Evolutionary conservation across 2,113 vertebrate genomes (phyloP).

Genomic region (Ophthalmotilapia sp.): DNA sequence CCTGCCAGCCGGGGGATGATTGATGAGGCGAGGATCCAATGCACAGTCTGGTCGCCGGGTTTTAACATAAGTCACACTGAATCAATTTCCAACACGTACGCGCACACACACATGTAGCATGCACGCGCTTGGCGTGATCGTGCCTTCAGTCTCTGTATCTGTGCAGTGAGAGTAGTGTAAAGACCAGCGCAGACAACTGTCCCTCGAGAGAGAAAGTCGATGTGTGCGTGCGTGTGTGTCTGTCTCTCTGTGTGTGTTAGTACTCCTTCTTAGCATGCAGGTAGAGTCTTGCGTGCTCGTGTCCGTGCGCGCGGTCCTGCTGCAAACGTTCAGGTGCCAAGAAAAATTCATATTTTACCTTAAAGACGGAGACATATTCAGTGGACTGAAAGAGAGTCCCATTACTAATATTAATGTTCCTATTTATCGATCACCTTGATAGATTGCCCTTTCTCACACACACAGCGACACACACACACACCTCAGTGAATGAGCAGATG

Average conservation of each 20-base stretch:
- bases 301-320: neutral
- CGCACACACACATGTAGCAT: neutral
- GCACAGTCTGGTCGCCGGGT: slow-evolving; percentile 32
- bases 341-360: slow-evolving; percentile 36
- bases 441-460: slow-evolving; percentile 12
- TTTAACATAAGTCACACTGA: slow-evolving; percentile 49
- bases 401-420: slow-evolving; percentile 56
- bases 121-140: neutral
- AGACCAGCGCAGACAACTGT: neutral
- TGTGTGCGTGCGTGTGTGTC: neutral
- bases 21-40: slow-evolving; percentile 49
- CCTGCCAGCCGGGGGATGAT: slow-evolving; percentile 53
- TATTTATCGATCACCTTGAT: slow-evolving; percentile 58
- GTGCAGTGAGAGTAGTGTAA: neutral
- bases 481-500: neutral
- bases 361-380: slow-evolving; percentile 51
- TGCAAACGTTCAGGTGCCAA: slow-evolving; percentile 38
- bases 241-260: neutral
- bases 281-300: slow-evolving; percentile 29
- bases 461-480: neutral
- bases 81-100: slow-evolving; percentile 27
- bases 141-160: neutral
- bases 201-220: neutral
- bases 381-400: slow-evolving; percentile 39
- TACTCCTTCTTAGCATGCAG: slow-evolving; percentile 48